A percentile compares a stretch with the other conserved stretches of the same genome.
Evolutionary conservation across 2,797 vertebrate genomes (phyloP).

Genomic region (Miichthys miiuy): DNA sequence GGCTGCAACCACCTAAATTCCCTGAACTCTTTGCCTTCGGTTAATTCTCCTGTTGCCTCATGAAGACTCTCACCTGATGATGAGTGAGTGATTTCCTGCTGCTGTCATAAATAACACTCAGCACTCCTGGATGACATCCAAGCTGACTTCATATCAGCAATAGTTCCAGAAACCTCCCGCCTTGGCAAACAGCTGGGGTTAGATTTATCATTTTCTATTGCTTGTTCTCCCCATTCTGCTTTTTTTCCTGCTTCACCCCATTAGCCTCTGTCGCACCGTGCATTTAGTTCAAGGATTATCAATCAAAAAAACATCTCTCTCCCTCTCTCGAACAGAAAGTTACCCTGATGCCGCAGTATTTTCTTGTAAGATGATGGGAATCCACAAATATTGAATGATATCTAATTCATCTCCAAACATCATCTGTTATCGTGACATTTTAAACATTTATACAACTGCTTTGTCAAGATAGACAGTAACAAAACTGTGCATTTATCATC

Average conservation of each 20-base stretch:
- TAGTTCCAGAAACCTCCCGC: constrained; percentile 69
- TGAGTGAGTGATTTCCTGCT: constrained; percentile 55
- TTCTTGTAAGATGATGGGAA: constrained; percentile 34
- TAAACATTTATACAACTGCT: not conserved
- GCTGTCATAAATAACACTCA: constrained; percentile 77
- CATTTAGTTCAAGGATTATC: constrained; percentile 70
- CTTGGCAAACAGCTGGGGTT: constrained; percentile 72
- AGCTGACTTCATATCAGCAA: constrained; percentile 65
- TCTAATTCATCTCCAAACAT: constrained; percentile 27
- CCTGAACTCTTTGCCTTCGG: constrained; percentile 34
- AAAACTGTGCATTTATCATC: not conserved
- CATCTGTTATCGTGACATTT: constrained; percentile 16
- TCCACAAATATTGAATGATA: constrained; percentile 8
- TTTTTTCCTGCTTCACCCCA: constrained; percentile 58
- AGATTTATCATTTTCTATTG: constrained; percentile 77
- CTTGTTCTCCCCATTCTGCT: constrained; percentile 48
- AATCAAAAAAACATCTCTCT: constrained; percentile 59
- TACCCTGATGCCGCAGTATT: constrained; percentile 36
- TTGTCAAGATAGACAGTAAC: not conserved
- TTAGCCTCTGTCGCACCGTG: constrained; percentile 60
- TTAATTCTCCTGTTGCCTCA: constrained; percentile 46
- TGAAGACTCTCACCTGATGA: constrained; percentile 58
- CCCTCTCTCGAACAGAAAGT: constrained; percentile 33
- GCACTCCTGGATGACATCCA: constrained; percentile 71
- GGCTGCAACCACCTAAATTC: constrained; percentile 31